Base-by-base conservation (phyloP, 2,797 vertebrate species). In the Trachurus trachurus region DNA sequence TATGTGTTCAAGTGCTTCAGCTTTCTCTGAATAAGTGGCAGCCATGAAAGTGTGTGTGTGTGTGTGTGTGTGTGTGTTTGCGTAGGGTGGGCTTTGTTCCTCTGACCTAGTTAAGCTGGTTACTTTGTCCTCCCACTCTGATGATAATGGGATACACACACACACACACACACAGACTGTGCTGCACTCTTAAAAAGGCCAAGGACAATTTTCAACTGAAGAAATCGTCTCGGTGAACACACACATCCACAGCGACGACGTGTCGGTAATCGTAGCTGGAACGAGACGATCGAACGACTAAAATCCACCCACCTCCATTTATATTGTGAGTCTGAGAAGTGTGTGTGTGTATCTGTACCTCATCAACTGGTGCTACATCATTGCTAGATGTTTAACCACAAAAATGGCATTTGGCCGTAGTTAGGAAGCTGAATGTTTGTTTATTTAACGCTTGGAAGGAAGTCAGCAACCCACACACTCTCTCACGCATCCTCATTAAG, bases 21-120 rank as follows among this genome's bases (percentile, higher is more conserved):
- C 64, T 6, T 61, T 67, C 65, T 68, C 12, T 65, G 26, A 26
- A 26, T 26, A 49, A 21, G 29, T n/a, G 21, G 66, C 57, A 60
- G 50, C 45, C 6, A 2, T 71, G 50, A 16, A 44, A 29, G 53
- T 71, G 57, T 77, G 29, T 60, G 68, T 58, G 58, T 26, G 26
- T 60, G 68, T 58, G 58, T 26, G 26, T 26, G 26, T 5, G 63
- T 60, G 53, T 69, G 72, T 73, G 62, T 81, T 9, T 86, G 67
- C 66, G 80, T 11, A 50, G 71, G 82, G 83, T 82, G 86, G 84
- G 85, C 87, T 92, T 90, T 93, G 89, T 90, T 88, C 81, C 69
- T 80, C 82, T 93, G 91, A 93, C 91, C 92, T 87, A 93, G 86
- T 92, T 93, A 78, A 85, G 74, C 50, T 84, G 85, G 85, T 82